phyloP scores from a whole-genome alignment of 1,140 invertebrate species.

The Andricus grossulariae region DNA sequence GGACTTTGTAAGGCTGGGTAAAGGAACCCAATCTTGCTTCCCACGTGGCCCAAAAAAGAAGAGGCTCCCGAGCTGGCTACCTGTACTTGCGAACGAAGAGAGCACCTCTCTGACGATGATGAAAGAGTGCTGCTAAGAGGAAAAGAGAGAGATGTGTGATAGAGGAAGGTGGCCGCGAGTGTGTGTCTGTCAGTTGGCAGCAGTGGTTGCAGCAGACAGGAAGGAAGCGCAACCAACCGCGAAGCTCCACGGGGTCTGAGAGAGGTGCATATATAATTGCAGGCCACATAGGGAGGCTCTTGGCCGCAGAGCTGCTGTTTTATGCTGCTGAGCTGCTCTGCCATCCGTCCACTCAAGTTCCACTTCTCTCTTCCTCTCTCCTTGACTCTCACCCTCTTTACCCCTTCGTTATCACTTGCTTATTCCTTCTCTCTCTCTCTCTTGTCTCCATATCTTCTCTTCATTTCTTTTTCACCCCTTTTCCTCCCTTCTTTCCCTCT shows the following conservation, averaged over 20 bases:
- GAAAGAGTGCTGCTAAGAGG: slow-evolving; percentile 35
- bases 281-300: slow-evolving; percentile 58
- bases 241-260: slow-evolving; percentile 68
- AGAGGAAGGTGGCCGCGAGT: slow-evolving; percentile 36
- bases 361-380: slow-evolving; percentile 34
- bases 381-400: slow-evolving; percentile 11
- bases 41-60: slow-evolving; percentile 24
- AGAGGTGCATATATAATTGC: slow-evolving; percentile 71
- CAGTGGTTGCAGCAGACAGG: slow-evolving; percentile 66
- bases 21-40: slow-evolving; percentile 28
- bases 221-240: slow-evolving; percentile 75
- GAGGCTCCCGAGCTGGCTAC: slow-evolving; percentile 4
- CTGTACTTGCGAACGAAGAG: slow-evolving; percentile 37
- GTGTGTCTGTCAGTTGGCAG: slow-evolving; percentile 48
- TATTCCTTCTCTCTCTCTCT: not conserved
- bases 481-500: not conserved
- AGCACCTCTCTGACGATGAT: slow-evolving; percentile 40
- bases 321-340: slow-evolving; percentile 40
- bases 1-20: slow-evolving; percentile 26
- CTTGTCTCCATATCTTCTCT: not conserved
- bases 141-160: slow-evolving; percentile 18
- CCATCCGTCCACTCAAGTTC: slow-evolving; percentile 40
- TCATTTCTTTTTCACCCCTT: not conserved
- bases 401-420: not conserved
- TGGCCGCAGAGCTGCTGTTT: slow-evolving; percentile 41